Conservation (phyloP, 2,888 invertebrate genomes). For the Bruchidius siliquastri region DNA sequence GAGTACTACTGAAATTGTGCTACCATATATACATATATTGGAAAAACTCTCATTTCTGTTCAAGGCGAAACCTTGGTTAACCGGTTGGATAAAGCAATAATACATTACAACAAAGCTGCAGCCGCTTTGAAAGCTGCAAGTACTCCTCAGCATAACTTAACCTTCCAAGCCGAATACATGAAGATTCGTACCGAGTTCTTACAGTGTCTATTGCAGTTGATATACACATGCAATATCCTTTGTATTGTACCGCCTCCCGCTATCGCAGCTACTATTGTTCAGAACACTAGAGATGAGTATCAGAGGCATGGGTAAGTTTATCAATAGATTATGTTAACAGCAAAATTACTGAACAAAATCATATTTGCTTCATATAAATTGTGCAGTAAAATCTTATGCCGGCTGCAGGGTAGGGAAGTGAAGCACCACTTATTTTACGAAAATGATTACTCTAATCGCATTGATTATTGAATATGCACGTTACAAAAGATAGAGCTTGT, state of each 20-base stretch:
- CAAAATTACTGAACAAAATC: too few relatives aligned
- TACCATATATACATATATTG: too few relatives aligned
- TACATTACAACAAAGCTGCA: conserved; percentile 62
- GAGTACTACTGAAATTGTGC: too few relatives aligned
- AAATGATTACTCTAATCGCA: too few relatives aligned
- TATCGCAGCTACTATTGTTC: conserved; percentile 78
- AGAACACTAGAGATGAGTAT: conserved; percentile 71
- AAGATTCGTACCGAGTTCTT: conserved; percentile 72
- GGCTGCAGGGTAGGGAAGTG: too few relatives aligned
- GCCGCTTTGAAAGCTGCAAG: conserved; percentile 63
- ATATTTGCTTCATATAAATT: too few relatives aligned
- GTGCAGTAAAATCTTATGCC: too few relatives aligned
- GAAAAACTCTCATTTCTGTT: too few relatives aligned
- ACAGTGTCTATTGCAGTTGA: conserved; percentile 59
- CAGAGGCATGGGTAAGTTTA: conserved; percentile 60
- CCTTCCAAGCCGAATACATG: conserved; percentile 74
- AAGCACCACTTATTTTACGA: too few relatives aligned
- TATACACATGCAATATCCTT: conserved; percentile 68
- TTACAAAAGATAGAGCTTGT: too few relatives aligned
- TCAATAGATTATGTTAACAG: too few relatives aligned
- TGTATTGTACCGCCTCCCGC: conserved; percentile 92
- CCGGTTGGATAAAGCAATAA: conserved; percentile 53
- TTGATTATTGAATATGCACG: too few relatives aligned
- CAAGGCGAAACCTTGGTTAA: conserved; percentile 43
- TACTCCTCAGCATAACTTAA: conserved; percentile 58